Conservation (phyloP, 2,113 vertebrate genomes). For the Chaetops frenatus region DNA sequence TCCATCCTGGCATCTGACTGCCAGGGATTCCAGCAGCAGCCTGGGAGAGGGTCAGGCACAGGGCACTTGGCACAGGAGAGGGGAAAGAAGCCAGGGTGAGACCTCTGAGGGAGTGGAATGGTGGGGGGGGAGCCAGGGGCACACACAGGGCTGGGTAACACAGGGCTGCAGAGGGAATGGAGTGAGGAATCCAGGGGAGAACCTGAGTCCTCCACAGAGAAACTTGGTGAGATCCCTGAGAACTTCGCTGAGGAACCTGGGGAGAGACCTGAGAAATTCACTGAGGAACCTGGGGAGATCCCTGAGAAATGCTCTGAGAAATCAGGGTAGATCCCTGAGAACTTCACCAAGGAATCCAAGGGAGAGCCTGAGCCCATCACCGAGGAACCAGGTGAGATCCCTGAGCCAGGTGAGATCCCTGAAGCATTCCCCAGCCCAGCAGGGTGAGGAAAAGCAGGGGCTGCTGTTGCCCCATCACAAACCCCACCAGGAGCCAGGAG, state of each 20-base stretch:
- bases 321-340: not conserved
- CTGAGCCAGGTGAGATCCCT: not conserved
- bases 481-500: not conserved
- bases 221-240: not conserved
- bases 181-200: not conserved
- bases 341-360: not conserved
- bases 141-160: accelerated
- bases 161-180: not conserved
- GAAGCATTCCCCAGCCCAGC: not conserved
- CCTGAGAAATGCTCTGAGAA: not conserved
- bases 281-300: accelerated
- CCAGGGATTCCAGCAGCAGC: not conserved
- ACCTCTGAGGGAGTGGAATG: not conserved
- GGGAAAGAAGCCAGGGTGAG: not conserved
- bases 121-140: not conserved
- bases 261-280: not conserved
- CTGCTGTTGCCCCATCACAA: not conserved
- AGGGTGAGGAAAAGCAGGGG: not conserved
- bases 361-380: not conserved
- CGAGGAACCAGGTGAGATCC: not conserved
- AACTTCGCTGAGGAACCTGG: not conserved
- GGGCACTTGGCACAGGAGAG: not conserved
- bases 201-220: accelerated
- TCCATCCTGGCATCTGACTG: accelerated
- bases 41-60: not conserved